phyloP scores from a whole-genome alignment of 2,113 vertebrate species.

The Hymenochirus boettgeri region DNA sequence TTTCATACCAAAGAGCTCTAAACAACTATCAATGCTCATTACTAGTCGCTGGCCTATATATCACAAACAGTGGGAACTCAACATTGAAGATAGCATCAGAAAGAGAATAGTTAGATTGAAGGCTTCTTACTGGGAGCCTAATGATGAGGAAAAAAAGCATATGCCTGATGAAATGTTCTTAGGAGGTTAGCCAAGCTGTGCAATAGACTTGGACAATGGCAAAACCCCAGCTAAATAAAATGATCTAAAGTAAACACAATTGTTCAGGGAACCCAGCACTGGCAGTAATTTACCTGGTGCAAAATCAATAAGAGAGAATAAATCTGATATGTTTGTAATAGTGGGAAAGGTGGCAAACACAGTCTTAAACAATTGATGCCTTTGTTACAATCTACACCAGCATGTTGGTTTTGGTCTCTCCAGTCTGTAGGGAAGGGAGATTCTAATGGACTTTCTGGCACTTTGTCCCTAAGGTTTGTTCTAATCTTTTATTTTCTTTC shows the following conservation, averaged over 20 bases:
- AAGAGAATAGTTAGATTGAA: slow-evolving; percentile 14
- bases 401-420: neutral
- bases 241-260: slow-evolving; percentile 17
- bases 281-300: slow-evolving; percentile 32
- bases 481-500: too few relatives aligned
- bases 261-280: slow-evolving; percentile 21
- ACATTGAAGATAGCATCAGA: slow-evolving; percentile 16
- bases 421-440: neutral
- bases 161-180: slow-evolving; percentile 36
- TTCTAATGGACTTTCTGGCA: neutral
- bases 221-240: slow-evolving; percentile 26
- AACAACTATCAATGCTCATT: slow-evolving; percentile 35
- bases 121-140: slow-evolving; percentile 32
- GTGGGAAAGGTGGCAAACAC: slow-evolving; percentile 20
- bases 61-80: slow-evolving; percentile 35
- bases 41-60: slow-evolving; percentile 30
- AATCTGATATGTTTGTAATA: slow-evolving; percentile 34
- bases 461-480: neutral
- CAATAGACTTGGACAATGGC: slow-evolving; percentile 26
- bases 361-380: slow-evolving; percentile 30
- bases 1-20: slow-evolving; percentile 17
- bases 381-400: slow-evolving; percentile 15
- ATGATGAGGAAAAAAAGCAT: slow-evolving; percentile 40
- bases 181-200: slow-evolving; percentile 30
- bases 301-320: slow-evolving; percentile 37